Conservation (phyloP, 2,888 invertebrate species). For the Atrina japonica region DNA sequence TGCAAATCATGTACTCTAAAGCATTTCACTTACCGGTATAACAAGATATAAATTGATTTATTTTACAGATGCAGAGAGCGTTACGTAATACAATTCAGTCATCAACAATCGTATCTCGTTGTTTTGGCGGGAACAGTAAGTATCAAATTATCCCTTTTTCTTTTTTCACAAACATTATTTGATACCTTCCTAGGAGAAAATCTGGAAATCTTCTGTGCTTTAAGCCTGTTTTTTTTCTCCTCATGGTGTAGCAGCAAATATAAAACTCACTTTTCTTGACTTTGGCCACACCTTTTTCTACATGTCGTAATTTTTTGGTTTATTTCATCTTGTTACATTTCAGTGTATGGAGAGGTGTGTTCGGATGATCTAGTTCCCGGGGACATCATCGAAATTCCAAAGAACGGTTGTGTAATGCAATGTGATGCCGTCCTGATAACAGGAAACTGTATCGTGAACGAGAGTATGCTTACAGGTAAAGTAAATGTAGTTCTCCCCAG, state of each 20-base stretch:
- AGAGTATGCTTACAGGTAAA: slow-evolving; percentile 95
- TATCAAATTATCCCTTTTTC: no score
- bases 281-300: neutral
- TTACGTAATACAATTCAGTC: slow-evolving; percentile 93
- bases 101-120: slow-evolving; percentile 87
- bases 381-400: slow-evolving; percentile 92
- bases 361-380: slow-evolving; percentile 93
- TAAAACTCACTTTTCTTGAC: no score
- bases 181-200: no score
- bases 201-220: no score
- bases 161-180: no score
- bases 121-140: slow-evolving; percentile 69
- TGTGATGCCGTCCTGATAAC: slow-evolving; percentile 94
- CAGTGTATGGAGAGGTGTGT: slow-evolving; percentile 74
- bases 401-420: slow-evolving; percentile 91
- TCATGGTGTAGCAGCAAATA: no score
- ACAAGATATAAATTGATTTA: no score
- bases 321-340: slow-evolving; percentile 6
- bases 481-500: no score
- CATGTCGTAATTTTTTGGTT: neutral
- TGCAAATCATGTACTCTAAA: no score
- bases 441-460: slow-evolving; percentile 96
- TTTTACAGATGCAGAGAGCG: slow-evolving; percentile 90
- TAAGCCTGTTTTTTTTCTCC: no score
- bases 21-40: no score